phyloP scores from a whole-genome alignment of 2,113 vertebrate genomes.

The Noctilio leporinus region DNA sequence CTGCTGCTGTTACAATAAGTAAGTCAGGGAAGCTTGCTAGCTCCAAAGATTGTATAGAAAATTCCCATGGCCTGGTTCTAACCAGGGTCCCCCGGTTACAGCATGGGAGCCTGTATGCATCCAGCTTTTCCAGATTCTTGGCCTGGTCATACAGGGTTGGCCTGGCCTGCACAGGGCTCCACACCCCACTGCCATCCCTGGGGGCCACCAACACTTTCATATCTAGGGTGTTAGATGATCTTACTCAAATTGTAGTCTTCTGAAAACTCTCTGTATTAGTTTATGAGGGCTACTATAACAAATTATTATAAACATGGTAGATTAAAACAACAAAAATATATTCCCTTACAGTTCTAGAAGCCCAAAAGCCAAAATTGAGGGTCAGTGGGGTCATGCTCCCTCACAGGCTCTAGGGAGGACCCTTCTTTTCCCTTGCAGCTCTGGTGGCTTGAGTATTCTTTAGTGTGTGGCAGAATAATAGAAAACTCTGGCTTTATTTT shows the following conservation, averaged over 20 bases:
- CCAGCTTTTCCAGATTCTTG: no score
- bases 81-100: no score
- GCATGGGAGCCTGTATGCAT: no score
- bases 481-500: not conserved
- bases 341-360: not conserved
- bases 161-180: no score
- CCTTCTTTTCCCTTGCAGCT: not conserved
- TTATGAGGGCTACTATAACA: not conserved
- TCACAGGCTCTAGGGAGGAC: fast-evolving
- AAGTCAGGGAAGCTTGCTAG: no score
- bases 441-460: not conserved
- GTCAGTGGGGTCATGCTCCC: no score
- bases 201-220: no score
- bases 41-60: no score
- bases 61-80: no score
- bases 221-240: not conserved
- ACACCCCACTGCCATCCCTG: no score
- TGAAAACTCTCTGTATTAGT: not conserved
- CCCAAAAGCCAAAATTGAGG: not conserved
- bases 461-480: not conserved
- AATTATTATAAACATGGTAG: not conserved
- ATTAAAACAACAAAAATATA: not conserved
- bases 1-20: no score
- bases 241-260: not conserved
- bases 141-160: no score